phyloP scores from a whole-genome alignment of 2,113 vertebrate species.

The Pollimyrus isidori region DNA sequence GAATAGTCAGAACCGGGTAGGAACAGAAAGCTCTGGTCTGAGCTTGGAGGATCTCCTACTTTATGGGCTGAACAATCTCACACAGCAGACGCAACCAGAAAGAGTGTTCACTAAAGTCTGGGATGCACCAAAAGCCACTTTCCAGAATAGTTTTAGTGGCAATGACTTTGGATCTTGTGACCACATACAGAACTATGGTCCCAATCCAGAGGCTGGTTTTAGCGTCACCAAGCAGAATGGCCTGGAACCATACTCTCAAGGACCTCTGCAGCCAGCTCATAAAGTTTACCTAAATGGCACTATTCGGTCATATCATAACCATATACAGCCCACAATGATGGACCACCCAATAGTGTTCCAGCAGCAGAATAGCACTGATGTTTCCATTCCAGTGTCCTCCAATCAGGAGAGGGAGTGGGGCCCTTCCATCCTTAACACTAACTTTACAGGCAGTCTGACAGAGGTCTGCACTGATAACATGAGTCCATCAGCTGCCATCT shows the following conservation, averaged over 20 bases:
- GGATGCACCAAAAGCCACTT: constrained; percentile 37
- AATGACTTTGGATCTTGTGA: constrained; percentile 14
- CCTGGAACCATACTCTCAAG: background rate
- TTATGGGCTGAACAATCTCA: background rate
- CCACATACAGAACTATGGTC: constrained; percentile 19
- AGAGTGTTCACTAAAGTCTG: constrained; percentile 45
- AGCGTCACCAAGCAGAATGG: background rate
- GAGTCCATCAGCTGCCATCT: constrained; percentile 15
- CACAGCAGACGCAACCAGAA: constrained; percentile 43
- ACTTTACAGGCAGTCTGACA: constrained; percentile 19
- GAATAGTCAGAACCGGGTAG: background rate
- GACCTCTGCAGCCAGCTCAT: background rate
- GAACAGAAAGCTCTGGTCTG: background rate
- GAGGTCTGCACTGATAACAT: background rate
- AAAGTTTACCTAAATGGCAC: constrained; percentile 14
- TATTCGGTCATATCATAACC: background rate
- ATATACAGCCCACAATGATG: fast-evolving
- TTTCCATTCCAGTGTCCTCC: background rate
- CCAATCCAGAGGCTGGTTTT: background rate
- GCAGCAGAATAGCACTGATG: constrained; percentile 14
- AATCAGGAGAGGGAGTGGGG: constrained; percentile 24
- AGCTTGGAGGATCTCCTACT: constrained; percentile 28
- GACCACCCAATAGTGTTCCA: constrained; percentile 14
- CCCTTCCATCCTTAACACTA: constrained; percentile 32
- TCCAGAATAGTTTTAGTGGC: constrained; percentile 7